phyloP scores from a whole-genome alignment of 2,888 invertebrate genomes.

The Volucella inanis region DNA sequence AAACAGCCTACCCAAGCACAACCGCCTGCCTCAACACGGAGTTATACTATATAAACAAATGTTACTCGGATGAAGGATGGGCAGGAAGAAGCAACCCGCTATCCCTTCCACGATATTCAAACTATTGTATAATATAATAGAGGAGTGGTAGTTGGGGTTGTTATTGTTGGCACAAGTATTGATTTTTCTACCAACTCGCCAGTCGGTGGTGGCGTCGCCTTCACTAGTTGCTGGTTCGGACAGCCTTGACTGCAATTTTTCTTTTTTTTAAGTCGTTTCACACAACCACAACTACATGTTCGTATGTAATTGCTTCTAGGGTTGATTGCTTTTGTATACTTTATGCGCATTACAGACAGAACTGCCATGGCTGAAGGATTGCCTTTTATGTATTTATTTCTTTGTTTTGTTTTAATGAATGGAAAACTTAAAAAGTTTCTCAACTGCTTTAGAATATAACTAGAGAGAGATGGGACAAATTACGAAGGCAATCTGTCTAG shows the following conservation, averaged over 20 bases:
- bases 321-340: conserved; percentile 4
- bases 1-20: neutral
- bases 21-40: conserved; percentile 10
- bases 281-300: neutral
- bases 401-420: conserved; percentile 19
- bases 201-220: neutral
- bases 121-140: too few relatives aligned
- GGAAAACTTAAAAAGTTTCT: neutral
- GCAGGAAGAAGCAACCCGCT: neutral
- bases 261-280: neutral
- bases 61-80: conserved; percentile 8
- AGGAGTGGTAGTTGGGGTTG: neutral
- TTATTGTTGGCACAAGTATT: neutral
- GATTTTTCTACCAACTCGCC: neutral
- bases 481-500: too few relatives aligned
- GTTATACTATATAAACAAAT: neutral
- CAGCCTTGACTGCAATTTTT: conserved; percentile 52
- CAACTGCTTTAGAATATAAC: too few relatives aligned
- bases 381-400: neutral
- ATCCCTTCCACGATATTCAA: conserved; percentile 11
- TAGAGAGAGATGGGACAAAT: too few relatives aligned
- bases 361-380: conserved; percentile 42
- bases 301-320: neutral
- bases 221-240: neutral
- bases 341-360: conserved; percentile 39